These are phyloP conservation scores for Drosophila putrida DNA, from an alignment of 2,888 invertebrate genomes.

Conservation along the genomic window DNA sequence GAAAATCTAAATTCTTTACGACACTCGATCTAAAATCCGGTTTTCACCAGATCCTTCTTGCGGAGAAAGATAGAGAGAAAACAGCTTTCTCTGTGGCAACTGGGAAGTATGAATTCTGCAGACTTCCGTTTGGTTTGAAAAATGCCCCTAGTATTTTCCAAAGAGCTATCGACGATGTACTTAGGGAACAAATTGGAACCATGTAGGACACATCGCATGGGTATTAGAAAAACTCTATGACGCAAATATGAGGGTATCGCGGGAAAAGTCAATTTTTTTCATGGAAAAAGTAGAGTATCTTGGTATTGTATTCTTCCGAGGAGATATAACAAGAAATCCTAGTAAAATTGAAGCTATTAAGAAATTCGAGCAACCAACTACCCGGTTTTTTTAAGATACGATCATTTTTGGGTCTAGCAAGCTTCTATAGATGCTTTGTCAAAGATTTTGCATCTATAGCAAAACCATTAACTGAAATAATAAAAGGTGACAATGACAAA, in stretches of 20 bases:
- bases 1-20: neutral
- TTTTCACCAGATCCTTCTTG: neutral
- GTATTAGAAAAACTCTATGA: slow-evolving; percentile 4
- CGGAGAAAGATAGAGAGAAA: neutral
- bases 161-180: neutral
- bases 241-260: slow-evolving; percentile 14
- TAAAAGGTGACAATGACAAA: too few species aligned
- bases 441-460: too few species aligned
- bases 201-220: neutral
- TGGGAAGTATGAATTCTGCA: neutral
- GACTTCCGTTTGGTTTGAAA: neutral
- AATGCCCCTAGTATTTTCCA: slow-evolving; percentile 1
- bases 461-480: too few species aligned
- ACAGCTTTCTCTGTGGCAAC: neutral
- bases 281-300: slow-evolving; percentile 9
- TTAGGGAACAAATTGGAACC: neutral
- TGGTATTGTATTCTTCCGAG: neutral
- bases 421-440: too few species aligned
- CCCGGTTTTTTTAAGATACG: neutral
- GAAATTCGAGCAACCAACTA: too few species aligned
- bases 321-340: neutral
- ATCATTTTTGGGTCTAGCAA: too few species aligned
- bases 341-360: neutral
- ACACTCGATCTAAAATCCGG: slow-evolving; percentile 1
- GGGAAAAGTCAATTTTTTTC: slow-evolving; percentile 14